phyloP scores from a whole-genome alignment of 2,888 invertebrate species.

The Pecten maximus region DNA sequence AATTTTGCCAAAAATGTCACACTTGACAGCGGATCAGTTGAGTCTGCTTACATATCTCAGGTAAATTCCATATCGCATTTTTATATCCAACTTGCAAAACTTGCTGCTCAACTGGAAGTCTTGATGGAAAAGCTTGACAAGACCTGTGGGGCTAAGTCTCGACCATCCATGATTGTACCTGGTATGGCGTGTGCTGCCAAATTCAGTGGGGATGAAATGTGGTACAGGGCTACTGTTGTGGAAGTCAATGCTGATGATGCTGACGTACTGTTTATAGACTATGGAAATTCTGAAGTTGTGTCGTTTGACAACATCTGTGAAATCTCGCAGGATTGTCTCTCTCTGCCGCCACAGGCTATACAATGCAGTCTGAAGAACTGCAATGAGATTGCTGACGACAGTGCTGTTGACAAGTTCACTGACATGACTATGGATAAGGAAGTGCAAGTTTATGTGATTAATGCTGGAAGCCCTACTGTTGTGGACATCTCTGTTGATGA shows the following conservation, averaged over 20 bases:
- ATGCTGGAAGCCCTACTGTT: slow-evolving; percentile 50
- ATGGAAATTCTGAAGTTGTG: slow-evolving; percentile 73
- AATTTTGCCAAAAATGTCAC: slow-evolving; percentile 41
- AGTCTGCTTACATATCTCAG: slow-evolving; percentile 63
- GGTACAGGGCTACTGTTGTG: slow-evolving; percentile 66
- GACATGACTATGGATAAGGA: slow-evolving; percentile 59
- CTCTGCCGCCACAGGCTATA: slow-evolving; percentile 52
- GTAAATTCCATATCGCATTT: slow-evolving; percentile 70
- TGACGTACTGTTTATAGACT: slow-evolving; percentile 76
- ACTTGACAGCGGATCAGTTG: slow-evolving; percentile 54
- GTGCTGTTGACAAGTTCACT: slow-evolving; percentile 57
- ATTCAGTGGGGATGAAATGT: slow-evolving; percentile 65
- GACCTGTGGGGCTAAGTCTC: slow-evolving; percentile 46
- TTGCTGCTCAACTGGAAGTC: slow-evolving; percentile 59
- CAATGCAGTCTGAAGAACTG: slow-evolving; percentile 66
- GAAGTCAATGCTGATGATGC: slow-evolving; percentile 45
- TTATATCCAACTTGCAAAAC: slow-evolving; percentile 66
- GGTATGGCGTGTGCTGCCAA: slow-evolving; percentile 71
- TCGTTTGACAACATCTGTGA: slow-evolving; percentile 36
- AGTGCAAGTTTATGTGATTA: slow-evolving; percentile 48
- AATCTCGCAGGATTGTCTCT: slow-evolving; percentile 41
- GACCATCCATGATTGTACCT: slow-evolving; percentile 38
- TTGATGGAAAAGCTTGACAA: slow-evolving; percentile 68
- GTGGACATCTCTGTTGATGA: slow-evolving; percentile 31
- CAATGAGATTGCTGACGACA: slow-evolving; percentile 51